phyloP scores from a whole-genome alignment of 2,888 invertebrate genomes.

The Meiosimyza platycephala region DNA sequence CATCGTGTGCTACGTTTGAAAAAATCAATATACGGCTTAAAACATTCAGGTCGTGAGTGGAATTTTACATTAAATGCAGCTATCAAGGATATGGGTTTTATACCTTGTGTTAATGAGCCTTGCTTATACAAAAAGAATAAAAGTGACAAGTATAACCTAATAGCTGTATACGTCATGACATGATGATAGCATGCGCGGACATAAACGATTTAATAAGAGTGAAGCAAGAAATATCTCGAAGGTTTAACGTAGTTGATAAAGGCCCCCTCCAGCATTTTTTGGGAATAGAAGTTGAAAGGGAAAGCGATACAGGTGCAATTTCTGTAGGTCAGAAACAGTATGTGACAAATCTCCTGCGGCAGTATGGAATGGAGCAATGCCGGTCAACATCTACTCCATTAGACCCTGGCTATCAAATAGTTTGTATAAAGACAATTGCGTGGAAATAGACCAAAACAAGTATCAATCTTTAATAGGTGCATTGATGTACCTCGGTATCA shows the following conservation, averaged over 20 bases:
- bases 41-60: conserved; percentile 45
- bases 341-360: conserved; percentile 16
- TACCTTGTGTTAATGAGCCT: conserved; percentile 39
- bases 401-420: conserved; percentile 24
- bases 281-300: conserved; percentile 35
- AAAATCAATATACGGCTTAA: conserved; percentile 46
- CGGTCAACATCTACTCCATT: conserved; percentile 31
- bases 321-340: conserved; percentile 29
- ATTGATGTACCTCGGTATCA: conserved; percentile 38
- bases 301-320: conserved; percentile 33
- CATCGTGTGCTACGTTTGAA: conserved; percentile 36
- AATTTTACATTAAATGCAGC: conserved; percentile 40
- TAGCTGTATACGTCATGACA: conserved; percentile 44
- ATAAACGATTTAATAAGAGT: conserved; percentile 35
- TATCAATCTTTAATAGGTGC: conserved; percentile 41
- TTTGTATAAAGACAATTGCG: conserved; percentile 27
- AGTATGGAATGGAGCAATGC: conserved; percentile 34
- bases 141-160: conserved; percentile 24
- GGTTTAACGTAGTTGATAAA: conserved; percentile 32
- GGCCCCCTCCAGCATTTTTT: conserved; percentile 33
- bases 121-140: conserved; percentile 37
- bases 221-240: conserved; percentile 26
- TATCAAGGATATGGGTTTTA: conserved; percentile 40
- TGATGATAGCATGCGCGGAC: conserved; percentile 42
- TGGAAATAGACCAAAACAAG: conserved; percentile 18